These are phyloP conservation scores for Ranitomeya variabilis DNA, from an alignment of 2,113 vertebrate species.

Conservation along the genomic window DNA sequence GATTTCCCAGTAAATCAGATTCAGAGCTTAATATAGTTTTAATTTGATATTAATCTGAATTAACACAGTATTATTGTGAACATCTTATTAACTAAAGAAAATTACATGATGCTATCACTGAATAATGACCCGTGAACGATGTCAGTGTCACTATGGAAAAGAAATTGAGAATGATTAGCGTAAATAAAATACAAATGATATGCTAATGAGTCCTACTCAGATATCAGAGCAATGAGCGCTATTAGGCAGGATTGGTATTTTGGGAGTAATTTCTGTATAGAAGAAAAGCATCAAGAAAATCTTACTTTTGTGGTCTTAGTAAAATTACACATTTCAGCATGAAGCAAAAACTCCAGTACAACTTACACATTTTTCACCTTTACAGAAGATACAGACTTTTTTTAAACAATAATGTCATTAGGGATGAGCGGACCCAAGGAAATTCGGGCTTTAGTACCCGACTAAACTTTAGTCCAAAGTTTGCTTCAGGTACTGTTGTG, in stretches of 20 bases:
- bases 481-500: too few relatives aligned
- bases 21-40: constrained; percentile 33
- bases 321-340: not conserved
- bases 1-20: constrained; percentile 29
- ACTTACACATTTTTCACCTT: not conserved
- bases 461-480: too few relatives aligned
- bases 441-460: too few relatives aligned
- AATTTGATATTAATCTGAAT: constrained; percentile 47
- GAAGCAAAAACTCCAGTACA: not conserved
- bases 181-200: constrained; percentile 51
- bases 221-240: constrained; percentile 7
- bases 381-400: not conserved
- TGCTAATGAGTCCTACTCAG: constrained; percentile 39
- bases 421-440: too few relatives aligned
- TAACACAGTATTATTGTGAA: constrained; percentile 45
- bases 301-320: not conserved
- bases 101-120: constrained; percentile 45
- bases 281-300: not conserved
- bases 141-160: constrained; percentile 25
- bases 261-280: not conserved
- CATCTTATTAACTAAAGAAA: constrained; percentile 39
- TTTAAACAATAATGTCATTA: not conserved
- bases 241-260: constrained; percentile 2
- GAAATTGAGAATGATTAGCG: constrained; percentile 48
- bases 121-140: constrained; percentile 46